These are phyloP conservation scores for Eristalis intricaria DNA, from an alignment of 2,888 invertebrate genomes.

Conservation along the genomic window DNA sequence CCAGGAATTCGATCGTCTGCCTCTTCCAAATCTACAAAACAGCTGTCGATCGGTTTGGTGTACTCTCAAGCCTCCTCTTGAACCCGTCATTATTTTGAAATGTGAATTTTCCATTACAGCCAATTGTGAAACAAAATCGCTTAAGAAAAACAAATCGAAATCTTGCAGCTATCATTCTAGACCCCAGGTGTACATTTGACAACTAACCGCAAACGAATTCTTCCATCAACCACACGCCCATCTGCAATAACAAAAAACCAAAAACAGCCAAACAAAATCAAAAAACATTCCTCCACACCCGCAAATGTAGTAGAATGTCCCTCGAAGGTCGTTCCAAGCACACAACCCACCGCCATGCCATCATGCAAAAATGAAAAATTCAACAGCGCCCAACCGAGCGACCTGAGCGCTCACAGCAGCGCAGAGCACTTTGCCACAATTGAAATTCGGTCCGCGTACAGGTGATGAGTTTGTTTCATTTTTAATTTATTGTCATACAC, in stretches of 20 bases:
- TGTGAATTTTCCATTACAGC: too few species aligned
- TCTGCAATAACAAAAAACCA: neutral
- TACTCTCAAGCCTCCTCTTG: too few species aligned
- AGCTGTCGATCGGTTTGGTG: too few species aligned
- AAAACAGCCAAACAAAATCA: neutral
- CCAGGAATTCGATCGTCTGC: too few species aligned
- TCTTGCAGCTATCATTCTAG: too few species aligned
- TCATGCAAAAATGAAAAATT: conserved; percentile 46
- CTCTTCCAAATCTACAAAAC: too few species aligned
- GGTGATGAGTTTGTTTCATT: conserved; percentile 72
- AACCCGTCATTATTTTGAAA: too few species aligned
- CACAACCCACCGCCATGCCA: conserved; percentile 18
- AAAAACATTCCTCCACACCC: neutral
- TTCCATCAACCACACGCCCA: neutral
- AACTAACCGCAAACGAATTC: conserved; percentile 10
- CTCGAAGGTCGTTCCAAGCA: conserved; percentile 32
- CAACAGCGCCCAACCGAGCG: conserved; percentile 21
- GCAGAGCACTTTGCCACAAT: conserved; percentile 36
- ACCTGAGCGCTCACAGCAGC: neutral
- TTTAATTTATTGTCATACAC: conserved; percentile 68
- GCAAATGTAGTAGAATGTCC: neutral
- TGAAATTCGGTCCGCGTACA: conserved; percentile 63
- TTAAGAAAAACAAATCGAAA: too few species aligned
- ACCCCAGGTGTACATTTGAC: neutral
- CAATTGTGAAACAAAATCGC: too few species aligned